Conservation (phyloP, 2,113 vertebrate genomes). For the Oncorhynchus mykiss region DNA sequence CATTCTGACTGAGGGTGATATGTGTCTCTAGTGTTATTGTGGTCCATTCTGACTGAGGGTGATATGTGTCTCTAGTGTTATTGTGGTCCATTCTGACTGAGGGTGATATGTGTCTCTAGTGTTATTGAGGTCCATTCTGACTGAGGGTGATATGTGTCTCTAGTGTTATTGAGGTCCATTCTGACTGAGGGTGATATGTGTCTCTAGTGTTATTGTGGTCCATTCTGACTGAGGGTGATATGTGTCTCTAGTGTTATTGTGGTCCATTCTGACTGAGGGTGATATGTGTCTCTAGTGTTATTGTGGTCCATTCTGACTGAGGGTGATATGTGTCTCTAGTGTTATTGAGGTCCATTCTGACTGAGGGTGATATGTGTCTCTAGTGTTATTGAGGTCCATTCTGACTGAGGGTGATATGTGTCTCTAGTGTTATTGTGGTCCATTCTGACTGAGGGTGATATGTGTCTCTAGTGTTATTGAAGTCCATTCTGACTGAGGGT, state of each 20-base stretch:
- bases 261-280: neutral
- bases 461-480: no score
- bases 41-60: neutral
- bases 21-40: neutral
- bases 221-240: constrained; percentile 1
- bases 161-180: no score
- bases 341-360: neutral
- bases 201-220: no score
- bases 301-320: neutral
- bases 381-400: neutral
- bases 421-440: no score
- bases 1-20: neutral
- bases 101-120: neutral
- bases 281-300: neutral
- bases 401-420: no score
- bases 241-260: neutral
- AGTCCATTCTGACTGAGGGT: neutral
- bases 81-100: neutral
- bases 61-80: neutral
- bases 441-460: no score
- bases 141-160: no score
- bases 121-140: neutral
- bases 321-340: neutral
- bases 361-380: neutral
- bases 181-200: no score